Percentiles rank a stretch among this genome's conserved stretches.
Evolutionary conservation across 2,113 vertebrate species (phyloP).

Genomic region (Castor canadensis): DNA sequence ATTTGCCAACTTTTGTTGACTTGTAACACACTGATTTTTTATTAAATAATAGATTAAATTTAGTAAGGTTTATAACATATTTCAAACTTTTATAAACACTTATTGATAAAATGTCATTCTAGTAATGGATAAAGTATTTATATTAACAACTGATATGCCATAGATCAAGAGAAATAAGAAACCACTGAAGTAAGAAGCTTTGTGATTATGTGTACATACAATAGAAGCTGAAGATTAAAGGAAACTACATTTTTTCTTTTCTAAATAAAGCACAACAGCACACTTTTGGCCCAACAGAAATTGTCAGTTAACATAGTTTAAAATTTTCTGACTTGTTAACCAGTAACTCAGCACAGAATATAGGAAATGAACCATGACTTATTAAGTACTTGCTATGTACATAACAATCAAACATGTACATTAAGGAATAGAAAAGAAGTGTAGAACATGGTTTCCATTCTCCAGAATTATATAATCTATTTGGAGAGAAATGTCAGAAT

Average conservation of each 20-base stretch:
- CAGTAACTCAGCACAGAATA: neutral
- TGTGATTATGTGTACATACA: neutral
- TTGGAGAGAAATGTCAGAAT: neutral
- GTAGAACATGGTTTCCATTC: neutral
- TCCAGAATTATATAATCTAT: neutral
- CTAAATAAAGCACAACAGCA: neutral
- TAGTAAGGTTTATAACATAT: slow-evolving; percentile 3
- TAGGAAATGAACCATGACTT: neutral
- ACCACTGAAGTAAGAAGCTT: neutral
- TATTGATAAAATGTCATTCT: neutral
- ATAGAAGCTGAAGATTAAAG: neutral
- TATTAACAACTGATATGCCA: slow-evolving; percentile 13
- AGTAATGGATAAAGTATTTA: slow-evolving; percentile 29
- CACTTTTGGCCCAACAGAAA: slow-evolving; percentile 29
- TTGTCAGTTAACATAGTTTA: slow-evolving; percentile 20
- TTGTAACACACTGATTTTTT: neutral
- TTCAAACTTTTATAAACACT: slow-evolving; percentile 25
- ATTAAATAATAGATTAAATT: slow-evolving; percentile 39
- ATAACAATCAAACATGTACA: neutral
- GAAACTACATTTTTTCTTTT: neutral
- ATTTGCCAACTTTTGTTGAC: slow-evolving; percentile 16
- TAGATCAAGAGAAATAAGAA: slow-evolving; percentile 30
- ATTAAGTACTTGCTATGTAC: neutral
- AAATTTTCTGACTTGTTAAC: slow-evolving; percentile 31
- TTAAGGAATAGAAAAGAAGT: neutral